Base-by-base conservation (phyloP, 1,140 invertebrate genomes). In the Aphidius gifuensis region DNA sequence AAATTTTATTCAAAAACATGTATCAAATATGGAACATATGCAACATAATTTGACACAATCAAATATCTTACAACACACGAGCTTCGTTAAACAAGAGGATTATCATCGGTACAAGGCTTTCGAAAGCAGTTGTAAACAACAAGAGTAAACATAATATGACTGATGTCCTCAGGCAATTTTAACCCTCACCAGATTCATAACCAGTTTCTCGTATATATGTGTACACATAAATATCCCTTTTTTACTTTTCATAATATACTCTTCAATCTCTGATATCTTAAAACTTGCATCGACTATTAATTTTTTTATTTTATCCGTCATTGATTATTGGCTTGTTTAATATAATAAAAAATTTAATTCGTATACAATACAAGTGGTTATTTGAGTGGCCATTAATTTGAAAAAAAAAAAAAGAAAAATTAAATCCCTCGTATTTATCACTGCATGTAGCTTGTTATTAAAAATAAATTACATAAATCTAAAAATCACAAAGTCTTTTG, bases 121-220 rank as follows among this genome's bases (percentile, higher is more conserved):
- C 23, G 64, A 60, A 32, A 69, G 69, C 58, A 66, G 67, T 69
- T 71, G 77, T 79, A 80, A 80, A 80, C 77, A 79, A 71, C 70
- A 68, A 69, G 69, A 68, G 77, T 73, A 81, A 81, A 81, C 77
- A 81, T 79, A 81, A 81, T 81, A 81, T 80, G 76, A 76, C 76
- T 75, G 76, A 72, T 70, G 77, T 76, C 74, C 64, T 64, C 58
- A 74, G 79, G 66, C 55, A 54, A 43, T 45, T 39, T 56, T 47
- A 44, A 58, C 61, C 55, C 58, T 60, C 62, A 58, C 61, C 58
- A 40, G 23, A 21, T 60, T 60, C 53, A 56, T 55, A 47, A 32
- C 48, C 38, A 11, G 16, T 7, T 42, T 32, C 42, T 16, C 16
- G 16, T 16, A 16, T 16, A 16, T 8, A 21, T 38, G 6, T 9